Percentiles rank a stretch among this genome's conserved stretches.
phyloP scores from a whole-genome alignment of 2,888 invertebrate genomes.

The Drosophila meridionalis region DNA sequence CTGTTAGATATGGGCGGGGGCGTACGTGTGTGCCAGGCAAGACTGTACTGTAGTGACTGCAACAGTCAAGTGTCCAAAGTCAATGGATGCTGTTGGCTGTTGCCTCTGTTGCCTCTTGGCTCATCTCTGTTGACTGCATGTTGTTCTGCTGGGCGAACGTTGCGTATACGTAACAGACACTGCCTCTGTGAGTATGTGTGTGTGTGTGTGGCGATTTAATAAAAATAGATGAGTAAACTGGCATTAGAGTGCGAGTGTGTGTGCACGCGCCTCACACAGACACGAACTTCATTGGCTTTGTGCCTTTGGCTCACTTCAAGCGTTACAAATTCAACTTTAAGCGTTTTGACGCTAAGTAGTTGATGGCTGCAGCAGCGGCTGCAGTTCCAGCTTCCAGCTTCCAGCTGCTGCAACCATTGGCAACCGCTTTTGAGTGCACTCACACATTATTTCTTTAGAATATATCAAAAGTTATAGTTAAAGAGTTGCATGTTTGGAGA shows the following conservation, averaged over 20 bases:
- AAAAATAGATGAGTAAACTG: conserved; percentile 73
- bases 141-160: conserved; percentile 40
- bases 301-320: conserved; percentile 70
- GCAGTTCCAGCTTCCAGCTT: background rate
- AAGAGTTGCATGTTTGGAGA: conserved; percentile 70
- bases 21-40: background rate
- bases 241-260: conserved; percentile 50
- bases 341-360: conserved; percentile 79
- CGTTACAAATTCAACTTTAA: conserved; percentile 80
- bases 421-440: conserved; percentile 72
- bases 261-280: background rate
- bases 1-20: background rate
- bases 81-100: conserved; percentile 28
- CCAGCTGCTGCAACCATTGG: conserved; percentile 36
- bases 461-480: conserved; percentile 80
- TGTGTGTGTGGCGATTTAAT: conserved; percentile 64
- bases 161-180: conserved; percentile 70
- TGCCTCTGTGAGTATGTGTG: conserved; percentile 15
- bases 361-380: conserved; percentile 55
- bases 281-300: conserved; percentile 71
- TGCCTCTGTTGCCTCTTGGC: no score
- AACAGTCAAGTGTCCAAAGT: conserved; percentile 68
- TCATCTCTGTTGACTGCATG: background rate
- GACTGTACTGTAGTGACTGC: conserved; percentile 16
- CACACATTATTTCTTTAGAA: conserved; percentile 71